A percentile compares a stretch with the other conserved stretches of the same genome.
These are phyloP conservation scores for Acrobasis repandana DNA, from an alignment of 2,888 invertebrate genomes.

Conservation along the genomic window DNA sequence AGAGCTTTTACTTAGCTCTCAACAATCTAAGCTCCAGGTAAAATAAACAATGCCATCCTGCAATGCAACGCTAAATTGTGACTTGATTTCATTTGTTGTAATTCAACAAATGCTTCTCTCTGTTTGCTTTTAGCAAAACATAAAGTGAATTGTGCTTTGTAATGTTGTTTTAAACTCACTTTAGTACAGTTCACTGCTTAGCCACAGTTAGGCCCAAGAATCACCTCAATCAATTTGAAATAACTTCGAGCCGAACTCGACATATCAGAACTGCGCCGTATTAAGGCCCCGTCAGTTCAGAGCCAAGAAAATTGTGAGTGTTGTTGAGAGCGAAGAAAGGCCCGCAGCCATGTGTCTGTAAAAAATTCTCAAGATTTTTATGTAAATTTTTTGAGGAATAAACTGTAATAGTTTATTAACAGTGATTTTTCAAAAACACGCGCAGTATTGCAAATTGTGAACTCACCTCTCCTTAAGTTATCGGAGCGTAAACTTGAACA, in stretches of 20 bases:
- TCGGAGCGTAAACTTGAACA: conserved; percentile 26
- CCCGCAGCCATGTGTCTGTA: too few species aligned
- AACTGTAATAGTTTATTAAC: too few species aligned
- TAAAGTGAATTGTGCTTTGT: not conserved
- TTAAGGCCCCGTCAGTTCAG: too few species aligned
- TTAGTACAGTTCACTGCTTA: not conserved
- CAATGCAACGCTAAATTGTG: not conserved
- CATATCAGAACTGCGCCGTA: conserved; percentile 11
- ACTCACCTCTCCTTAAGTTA: too few species aligned
- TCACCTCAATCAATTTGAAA: conserved; percentile 22
- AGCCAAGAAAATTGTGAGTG: too few species aligned
- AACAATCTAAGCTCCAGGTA: not conserved
- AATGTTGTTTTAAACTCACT: not conserved
- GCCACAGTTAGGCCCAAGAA: not conserved
- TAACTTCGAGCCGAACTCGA: conserved; percentile 7
- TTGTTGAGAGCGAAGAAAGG: too few species aligned
- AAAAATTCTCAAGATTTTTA: too few species aligned
- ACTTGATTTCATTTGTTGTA: not conserved
- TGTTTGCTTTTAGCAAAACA: conserved; percentile 1
- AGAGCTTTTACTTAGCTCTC: conserved; percentile 1
- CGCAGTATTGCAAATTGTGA: too few species aligned
- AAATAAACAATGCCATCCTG: not conserved
- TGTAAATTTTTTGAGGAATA: too few species aligned
- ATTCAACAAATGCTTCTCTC: not conserved
- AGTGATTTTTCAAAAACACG: too few species aligned